Base-by-base conservation (phyloP, 2,888 invertebrate species). In the Monochamus alternatus region DNA sequence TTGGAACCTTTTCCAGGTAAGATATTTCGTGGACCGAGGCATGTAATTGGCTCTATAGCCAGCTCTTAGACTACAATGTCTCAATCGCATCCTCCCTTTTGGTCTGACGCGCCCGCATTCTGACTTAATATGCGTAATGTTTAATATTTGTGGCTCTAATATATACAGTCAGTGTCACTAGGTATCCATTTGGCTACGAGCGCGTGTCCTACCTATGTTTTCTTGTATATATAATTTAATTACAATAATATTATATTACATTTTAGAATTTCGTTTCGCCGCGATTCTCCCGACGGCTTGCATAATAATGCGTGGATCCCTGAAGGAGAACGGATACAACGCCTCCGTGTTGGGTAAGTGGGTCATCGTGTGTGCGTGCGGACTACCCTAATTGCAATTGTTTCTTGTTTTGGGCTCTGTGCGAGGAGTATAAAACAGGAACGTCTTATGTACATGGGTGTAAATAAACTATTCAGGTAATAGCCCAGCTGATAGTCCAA, bases 251-350 rank as follows among this genome's bases (percentile, higher is more conserved):
- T 86, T 88, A 88, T 88, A 86, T 88, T 88, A 88, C 88, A 89
- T 86, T 88, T 89, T 89, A 89, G 89, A 89, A 89, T 89, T 89
- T 89, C 88, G 89, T 89, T 88, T 88, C 87, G 85, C 87, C 88
- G 87, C 66, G 71, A 68, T 71, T 58, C 52, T 72, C 65, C 73
- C 73, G 67, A 77, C 80, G 80, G 80, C 75, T 76, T 75, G 78
- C 79, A 78, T 80, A 77, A 65, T 73, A 77, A 82, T 80, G 82
- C 81, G 85, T 85, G 85, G 85, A 85, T 86, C 86, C 85, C 85
- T 84, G 74, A 74, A 83, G 81, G 81, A 83, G 80, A 75, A 76
- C 68, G 78, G 63, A 55, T 65, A 73, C 31, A 73, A 31, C 63
- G 63, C 60, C 80, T 81, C 77, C 77, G 77, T 76, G 78, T 74